Evolutionary conservation across 2,797 vertebrate genomes (phyloP).

Genomic region (Acanthornis magna): DNA sequence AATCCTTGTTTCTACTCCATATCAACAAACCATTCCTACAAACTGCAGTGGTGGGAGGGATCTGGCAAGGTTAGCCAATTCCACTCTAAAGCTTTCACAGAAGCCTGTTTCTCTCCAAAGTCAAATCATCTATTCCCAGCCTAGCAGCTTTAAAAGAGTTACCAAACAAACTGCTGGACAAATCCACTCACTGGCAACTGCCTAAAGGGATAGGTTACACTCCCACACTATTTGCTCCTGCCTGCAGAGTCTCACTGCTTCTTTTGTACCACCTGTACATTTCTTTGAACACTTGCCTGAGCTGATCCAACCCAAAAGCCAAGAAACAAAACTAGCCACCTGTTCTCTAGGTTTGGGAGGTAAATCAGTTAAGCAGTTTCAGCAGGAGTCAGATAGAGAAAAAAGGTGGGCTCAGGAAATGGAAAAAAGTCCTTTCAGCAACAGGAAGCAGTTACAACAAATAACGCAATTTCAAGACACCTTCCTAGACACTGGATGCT

Average conservation of each 20-base stretch:
- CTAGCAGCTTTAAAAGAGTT: neutral
- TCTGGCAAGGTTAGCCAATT: neutral
- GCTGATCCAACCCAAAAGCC: neutral
- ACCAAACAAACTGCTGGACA: neutral
- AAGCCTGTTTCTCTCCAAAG: neutral
- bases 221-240: neutral
- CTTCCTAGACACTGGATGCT: neutral
- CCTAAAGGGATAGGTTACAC: neutral
- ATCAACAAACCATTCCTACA: neutral
- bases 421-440: neutral
- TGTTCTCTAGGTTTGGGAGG: neutral
- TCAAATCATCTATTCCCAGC: neutral
- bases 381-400: neutral
- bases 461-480: neutral
- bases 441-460: neutral
- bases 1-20: neutral
- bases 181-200: neutral
- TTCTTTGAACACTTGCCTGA: neutral
- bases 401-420: neutral
- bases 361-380: neutral
- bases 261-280: neutral
- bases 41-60: neutral
- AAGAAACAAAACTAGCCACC: neutral
- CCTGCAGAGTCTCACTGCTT: neutral
- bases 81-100: neutral